Base-by-base conservation (phyloP, 2,888 invertebrate genomes). In the Cerastis leucographa region DNA sequence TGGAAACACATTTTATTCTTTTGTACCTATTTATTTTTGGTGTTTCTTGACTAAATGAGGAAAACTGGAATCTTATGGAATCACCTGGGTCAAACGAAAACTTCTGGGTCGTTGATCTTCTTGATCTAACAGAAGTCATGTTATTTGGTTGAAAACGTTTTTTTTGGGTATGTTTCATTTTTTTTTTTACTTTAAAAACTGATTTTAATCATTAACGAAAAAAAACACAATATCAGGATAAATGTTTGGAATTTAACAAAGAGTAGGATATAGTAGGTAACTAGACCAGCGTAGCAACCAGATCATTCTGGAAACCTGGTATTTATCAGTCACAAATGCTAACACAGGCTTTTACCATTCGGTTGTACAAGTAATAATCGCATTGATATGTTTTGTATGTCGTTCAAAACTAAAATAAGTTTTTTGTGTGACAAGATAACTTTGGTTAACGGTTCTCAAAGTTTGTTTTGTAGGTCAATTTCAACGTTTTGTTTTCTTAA, bases 361-460 rank as follows among this genome's bases (percentile, higher is more conserved):
- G 80, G 74, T 71, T 83, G 90, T 93, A 89, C 91, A 25, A 40
- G 67, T 86, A 89, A 89, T 91, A 92, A 92, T 91, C 91, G 90
- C 89, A 89, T 49, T 89, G 80, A 88, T 89, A 90, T 90, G 64
- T 74, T 90, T 89, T 89, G 85, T 76, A 22, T 90, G 89, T 89
- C 88, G 87, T 85, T 88, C 86, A 88, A 51, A 87, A 90, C 84
- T 89, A 89, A 89, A 90, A 90, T 87, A 85, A 80, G 76, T 91
- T 91, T 91, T 92, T 91, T 83, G 66, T 81, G 74, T 68, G 66
- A 54, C 66, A 64, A 71, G 81, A 77, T 77, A 84, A 78, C 22
- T 73, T 9, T 29, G 51, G 35, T 25, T 59, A 68, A 46, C 9
- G 65, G 3, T 81, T 67, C 46, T 70, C 68, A 54, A 79, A 80